Evolutionary conservation across 2,113 vertebrate species (phyloP).

Genomic region (Uria lomvia): DNA sequence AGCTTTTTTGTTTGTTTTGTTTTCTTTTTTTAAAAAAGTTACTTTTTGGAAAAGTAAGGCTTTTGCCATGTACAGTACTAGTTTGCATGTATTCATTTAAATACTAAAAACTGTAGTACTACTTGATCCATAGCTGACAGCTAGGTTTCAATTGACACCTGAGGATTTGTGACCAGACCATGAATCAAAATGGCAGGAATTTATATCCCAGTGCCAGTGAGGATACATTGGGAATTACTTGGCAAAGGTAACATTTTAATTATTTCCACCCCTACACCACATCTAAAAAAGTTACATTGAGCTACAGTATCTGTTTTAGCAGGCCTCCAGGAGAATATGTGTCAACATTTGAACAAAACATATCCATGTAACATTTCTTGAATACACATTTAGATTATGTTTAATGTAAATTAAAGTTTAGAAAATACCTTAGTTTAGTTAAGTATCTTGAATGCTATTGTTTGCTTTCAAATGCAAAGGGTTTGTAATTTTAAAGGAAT

Average conservation of each 20-base stretch:
- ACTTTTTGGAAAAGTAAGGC: conserved; percentile 65
- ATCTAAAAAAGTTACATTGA: conserved; percentile 71
- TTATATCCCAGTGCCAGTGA: conserved; percentile 96
- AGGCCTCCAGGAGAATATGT: conserved; percentile 56
- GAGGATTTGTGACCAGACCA: conserved; percentile 99
- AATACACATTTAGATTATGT: conserved; percentile 16
- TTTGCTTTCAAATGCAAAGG: conserved; percentile 27
- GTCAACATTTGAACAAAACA: conserved; percentile 55
- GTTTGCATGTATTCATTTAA: conserved; percentile 84
- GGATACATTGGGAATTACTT: conserved; percentile 98
- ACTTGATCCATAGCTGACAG: conserved; percentile 93
- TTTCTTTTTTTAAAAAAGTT: conserved; percentile 20
- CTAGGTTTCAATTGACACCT: conserved; percentile 93
- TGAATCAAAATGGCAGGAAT: conserved; percentile 98
- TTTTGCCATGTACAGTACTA: conserved; percentile 71
- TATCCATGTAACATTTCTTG: conserved; percentile 25
- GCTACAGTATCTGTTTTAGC: conserved; percentile 71
- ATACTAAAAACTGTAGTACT: conserved; percentile 88
- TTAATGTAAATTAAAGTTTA: conserved; percentile 5
- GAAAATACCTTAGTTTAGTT: not conserved
- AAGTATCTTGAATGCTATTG: conserved; percentile 18
- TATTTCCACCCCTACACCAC: conserved; percentile 86
- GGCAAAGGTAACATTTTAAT: conserved; percentile 98
- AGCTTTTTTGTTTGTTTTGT: not conserved
- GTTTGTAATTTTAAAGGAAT: not conserved